These are phyloP conservation scores for Theonella swinhoei DNA, from an alignment of 37 sponge, comb jelly and placozoan species.

Conservation along the genomic window DNA sequence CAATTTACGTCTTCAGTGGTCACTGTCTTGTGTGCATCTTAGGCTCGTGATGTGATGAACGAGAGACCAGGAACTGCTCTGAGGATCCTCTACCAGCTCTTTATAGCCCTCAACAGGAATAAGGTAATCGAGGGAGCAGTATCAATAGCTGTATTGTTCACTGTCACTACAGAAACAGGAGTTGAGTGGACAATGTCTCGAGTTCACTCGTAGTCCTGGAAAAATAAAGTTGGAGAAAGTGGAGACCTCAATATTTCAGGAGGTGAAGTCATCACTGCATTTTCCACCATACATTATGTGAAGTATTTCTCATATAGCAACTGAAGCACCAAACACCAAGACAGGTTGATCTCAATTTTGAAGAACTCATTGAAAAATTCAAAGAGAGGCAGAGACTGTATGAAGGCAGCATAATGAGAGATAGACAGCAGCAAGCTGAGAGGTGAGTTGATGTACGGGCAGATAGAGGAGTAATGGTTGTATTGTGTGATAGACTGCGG, in stretches of 20 bases:
- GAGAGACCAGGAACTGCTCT: conserved; percentile 83
- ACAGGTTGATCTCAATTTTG: conserved; percentile 87
- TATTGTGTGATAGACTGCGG: conserved; percentile 8
- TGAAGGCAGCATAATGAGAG: conserved; percentile 13
- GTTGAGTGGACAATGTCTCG: conserved; percentile 76
- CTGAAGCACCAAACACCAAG: conserved; percentile 83
- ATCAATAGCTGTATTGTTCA: neutral
- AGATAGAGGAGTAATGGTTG: neutral
- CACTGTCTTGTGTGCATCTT: neutral
- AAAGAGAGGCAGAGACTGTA: conserved; percentile 45
- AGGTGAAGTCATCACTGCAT: conserved; percentile 17
- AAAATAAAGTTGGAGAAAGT: conserved; percentile 73
- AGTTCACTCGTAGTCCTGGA: conserved; percentile 63
- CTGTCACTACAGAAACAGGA: conserved; percentile 36
- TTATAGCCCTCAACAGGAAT: conserved; percentile 83
- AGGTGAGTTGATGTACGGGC: conserved; percentile 15
- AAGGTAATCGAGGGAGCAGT: conserved; percentile 19
- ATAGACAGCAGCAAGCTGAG: conserved; percentile 3
- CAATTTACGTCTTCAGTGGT: neutral
- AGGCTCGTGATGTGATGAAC: conserved; percentile 86
- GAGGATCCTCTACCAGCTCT: conserved; percentile 84
- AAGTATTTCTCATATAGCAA: conserved; percentile 21
- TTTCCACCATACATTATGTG: neutral
- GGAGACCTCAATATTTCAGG: conserved; percentile 63
- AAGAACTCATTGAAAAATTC: conserved; percentile 73